Percentiles rank a stretch among this genome's conserved stretches.
Evolutionary conservation across 2,888 invertebrate species (phyloP).

Genomic region (Cryptocheilus praepositus): DNA sequence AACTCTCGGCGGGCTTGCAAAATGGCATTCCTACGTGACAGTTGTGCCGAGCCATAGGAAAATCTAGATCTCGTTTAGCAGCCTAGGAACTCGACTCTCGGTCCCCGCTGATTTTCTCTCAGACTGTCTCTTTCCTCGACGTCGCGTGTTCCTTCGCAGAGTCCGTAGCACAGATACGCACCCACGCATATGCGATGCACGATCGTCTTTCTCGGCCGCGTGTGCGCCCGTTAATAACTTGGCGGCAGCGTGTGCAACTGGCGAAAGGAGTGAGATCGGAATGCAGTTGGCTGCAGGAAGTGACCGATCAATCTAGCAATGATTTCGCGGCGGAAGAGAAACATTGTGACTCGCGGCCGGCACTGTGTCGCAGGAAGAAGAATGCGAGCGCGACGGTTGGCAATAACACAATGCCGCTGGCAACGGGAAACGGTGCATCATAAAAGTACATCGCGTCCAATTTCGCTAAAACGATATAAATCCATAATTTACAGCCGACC

Average conservation of each 20-base stretch:
- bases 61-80: constrained; percentile 54
- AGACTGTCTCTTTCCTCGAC: constrained; percentile 1
- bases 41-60: constrained; percentile 48
- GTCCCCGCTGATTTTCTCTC: constrained; percentile 7
- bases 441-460: not conserved
- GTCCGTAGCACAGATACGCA: too few species aligned
- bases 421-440: not conserved
- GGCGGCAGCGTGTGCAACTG: constrained; percentile 27
- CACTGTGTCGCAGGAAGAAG: constrained; percentile 25
- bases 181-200: too few species aligned
- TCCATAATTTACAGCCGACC: too few species aligned
- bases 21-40: constrained; percentile 54
- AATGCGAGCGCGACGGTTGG: too few species aligned
- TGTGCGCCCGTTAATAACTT: constrained; percentile 53
- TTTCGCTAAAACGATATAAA: too few species aligned
- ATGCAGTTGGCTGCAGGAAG: constrained; percentile 57
- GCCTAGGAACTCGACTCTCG: constrained; percentile 44
- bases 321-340: constrained; percentile 50
- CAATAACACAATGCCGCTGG: constrained; percentile 21
- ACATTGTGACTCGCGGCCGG: constrained; percentile 14
- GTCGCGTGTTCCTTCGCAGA: too few species aligned
- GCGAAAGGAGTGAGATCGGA: constrained; percentile 56
- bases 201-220: too few species aligned
- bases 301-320: constrained; percentile 49
- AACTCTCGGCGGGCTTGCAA: constrained; percentile 29